A percentile compares a stretch with the other conserved stretches of the same genome.
Evolutionary conservation across 1,140 invertebrate species (phyloP).

Genomic region (Metopolophium dirhodum): DNA sequence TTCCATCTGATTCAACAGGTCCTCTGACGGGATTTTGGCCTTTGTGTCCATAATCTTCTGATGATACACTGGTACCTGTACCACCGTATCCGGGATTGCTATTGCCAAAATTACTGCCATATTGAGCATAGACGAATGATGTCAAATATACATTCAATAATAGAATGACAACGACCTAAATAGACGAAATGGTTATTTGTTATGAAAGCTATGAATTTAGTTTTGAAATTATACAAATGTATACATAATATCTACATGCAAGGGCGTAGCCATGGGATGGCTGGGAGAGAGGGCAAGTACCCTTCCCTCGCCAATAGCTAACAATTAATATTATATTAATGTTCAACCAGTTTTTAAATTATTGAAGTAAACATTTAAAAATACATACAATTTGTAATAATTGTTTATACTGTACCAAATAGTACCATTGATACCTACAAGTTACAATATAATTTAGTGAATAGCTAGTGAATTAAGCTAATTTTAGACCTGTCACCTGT

Average conservation of each 20-base stretch:
- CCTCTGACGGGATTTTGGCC: neutral
- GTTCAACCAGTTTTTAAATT: no score
- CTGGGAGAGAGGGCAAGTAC: no score
- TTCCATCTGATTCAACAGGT: slow-evolving; percentile 8
- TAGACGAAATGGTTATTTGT: neutral
- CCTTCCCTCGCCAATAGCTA: no score
- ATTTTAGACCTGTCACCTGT: no score
- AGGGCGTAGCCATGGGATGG: no score
- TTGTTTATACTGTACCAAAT: neutral
- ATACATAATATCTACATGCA: neutral
- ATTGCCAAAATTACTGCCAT: neutral
- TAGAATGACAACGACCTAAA: neutral
- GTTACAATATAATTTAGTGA: neutral
- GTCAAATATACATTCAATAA: neutral
- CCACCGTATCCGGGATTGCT: slow-evolving; percentile 43
- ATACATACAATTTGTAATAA: no score
- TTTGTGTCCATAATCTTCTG: slow-evolving; percentile 43
- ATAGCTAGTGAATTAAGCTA: neutral
- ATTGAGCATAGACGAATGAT: slow-evolving; percentile 33
- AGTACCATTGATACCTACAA: neutral
- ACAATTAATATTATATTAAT: no score
- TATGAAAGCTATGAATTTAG: neutral
- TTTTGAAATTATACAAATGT: neutral
- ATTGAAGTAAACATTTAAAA: no score
- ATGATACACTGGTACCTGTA: neutral